phyloP scores from a whole-genome alignment of 2,888 invertebrate species.

The Heliconius cydno region DNA sequence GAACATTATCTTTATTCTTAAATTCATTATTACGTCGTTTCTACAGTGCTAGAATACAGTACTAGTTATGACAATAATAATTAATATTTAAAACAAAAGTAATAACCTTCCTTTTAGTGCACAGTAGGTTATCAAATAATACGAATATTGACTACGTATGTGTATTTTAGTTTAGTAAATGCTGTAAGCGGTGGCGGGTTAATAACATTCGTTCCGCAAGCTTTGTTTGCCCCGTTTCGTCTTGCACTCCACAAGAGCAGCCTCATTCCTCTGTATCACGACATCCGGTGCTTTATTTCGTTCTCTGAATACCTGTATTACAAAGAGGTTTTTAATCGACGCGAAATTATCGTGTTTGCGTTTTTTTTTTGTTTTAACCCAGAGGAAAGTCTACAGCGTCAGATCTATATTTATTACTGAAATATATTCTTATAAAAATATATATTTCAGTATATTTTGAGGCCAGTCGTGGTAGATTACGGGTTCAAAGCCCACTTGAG shows the following conservation, averaged over 20 bases:
- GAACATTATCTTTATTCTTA: not conserved
- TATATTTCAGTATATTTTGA: not conserved
- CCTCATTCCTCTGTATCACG: conserved; percentile 66
- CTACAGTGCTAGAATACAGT: no score
- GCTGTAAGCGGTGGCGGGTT: conserved; percentile 48
- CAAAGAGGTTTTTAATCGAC: conserved; percentile 42
- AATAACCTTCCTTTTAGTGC: not conserved
- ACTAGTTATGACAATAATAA: not conserved
- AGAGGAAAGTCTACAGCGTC: not conserved
- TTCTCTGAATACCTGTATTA: conserved; percentile 46
- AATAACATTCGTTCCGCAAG: conserved; percentile 69
- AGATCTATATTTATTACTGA: conserved; percentile 27
- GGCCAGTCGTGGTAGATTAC: no score
- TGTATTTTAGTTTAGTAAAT: conserved; percentile 33
- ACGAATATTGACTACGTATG: conserved; percentile 8
- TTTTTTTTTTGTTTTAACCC: conserved; percentile 31
- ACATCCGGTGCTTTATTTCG: conserved; percentile 73
- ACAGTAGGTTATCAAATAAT: conserved; percentile 7
- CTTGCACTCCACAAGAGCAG: conserved; percentile 61
- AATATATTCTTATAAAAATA: not conserved
- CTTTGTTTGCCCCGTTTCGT: conserved; percentile 57
- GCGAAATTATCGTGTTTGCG: conserved; percentile 38
- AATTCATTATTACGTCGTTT: no score
- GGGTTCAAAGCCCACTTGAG: no score
- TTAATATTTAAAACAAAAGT: not conserved